These are phyloP conservation scores for Podarcis cretensis DNA, from an alignment of 2,113 vertebrate genomes.

Conservation along the genomic window DNA sequence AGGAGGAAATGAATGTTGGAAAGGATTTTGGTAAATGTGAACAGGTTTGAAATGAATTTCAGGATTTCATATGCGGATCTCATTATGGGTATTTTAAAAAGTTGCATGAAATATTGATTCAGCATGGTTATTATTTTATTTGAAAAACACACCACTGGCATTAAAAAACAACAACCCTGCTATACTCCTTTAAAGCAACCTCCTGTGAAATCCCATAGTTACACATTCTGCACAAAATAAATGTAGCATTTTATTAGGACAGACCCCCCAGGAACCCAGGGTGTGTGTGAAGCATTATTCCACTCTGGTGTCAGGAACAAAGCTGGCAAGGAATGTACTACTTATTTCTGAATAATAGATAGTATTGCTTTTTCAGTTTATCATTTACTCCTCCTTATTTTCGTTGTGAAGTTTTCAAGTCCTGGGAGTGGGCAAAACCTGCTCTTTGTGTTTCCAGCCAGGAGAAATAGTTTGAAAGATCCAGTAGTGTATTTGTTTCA, in stretches of 20 bases:
- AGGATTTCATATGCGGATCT: background rate
- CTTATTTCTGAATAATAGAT: slow-evolving; percentile 15
- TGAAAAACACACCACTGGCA: background rate
- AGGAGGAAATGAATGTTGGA: background rate
- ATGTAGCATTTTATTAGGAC: slow-evolving; percentile 3
- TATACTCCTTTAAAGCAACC: background rate
- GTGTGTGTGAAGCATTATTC: background rate
- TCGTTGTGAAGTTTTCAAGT: background rate
- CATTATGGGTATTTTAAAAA: background rate
- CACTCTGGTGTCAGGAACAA: background rate
- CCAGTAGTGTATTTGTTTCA: background rate
- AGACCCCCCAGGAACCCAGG: slow-evolving; percentile 3
- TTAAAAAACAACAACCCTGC: background rate
- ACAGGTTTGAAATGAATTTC: background rate
- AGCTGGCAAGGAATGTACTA: background rate
- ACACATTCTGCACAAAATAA: slow-evolving; percentile 1
- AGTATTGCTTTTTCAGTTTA: background rate
- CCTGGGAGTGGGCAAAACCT: background rate
- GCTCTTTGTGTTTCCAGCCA: background rate
- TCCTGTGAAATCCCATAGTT: background rate
- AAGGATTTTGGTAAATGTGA: background rate
- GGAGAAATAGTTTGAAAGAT: background rate
- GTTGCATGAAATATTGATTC: background rate
- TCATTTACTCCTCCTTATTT: background rate
- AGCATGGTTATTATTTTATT: slow-evolving; percentile 9